Conservation (phyloP, 2,113 vertebrate genomes). For the Pyxicephalus adspersus region DNA sequence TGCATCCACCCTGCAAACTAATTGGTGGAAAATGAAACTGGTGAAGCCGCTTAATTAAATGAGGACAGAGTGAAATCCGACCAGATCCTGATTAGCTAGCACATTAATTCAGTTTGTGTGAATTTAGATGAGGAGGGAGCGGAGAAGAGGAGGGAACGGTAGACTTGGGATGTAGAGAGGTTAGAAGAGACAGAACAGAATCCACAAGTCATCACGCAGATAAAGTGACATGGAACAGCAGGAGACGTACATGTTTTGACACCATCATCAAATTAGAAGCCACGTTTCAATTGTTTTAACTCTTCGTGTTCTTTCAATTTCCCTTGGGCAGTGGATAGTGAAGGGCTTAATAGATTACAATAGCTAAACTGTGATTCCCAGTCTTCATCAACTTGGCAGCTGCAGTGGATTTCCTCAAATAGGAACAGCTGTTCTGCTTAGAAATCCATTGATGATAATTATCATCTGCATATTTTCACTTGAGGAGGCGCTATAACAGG, state of each 20-base stretch:
- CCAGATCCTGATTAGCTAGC: constrained; percentile 54
- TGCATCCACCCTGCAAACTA: constrained; percentile 56
- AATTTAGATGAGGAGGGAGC: constrained; percentile 44
- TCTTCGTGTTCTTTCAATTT: not conserved
- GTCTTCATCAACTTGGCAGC: not conserved
- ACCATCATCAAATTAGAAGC: not conserved
- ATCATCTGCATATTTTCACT: not conserved
- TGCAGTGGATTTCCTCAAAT: not conserved
- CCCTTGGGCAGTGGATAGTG: not conserved
- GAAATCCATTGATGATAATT: not conserved
- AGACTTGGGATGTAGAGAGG: not conserved
- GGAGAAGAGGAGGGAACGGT: constrained; percentile 10
- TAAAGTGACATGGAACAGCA: constrained; percentile 2
- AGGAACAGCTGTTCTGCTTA: not conserved
- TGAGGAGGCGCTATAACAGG: not conserved
- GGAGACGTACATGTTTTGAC: not conserved
- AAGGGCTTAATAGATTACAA: not conserved
- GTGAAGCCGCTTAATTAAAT: constrained; percentile 56
- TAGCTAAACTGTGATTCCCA: not conserved
- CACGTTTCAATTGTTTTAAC: not conserved
- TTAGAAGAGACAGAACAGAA: not conserved
- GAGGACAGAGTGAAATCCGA: constrained; percentile 52
- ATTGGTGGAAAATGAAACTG: constrained; percentile 57
- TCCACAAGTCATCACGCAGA: not conserved
- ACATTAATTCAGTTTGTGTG: constrained; percentile 53